phyloP scores from a whole-genome alignment of 2,888 invertebrate species.

The Polymixis flavicincta region DNA sequence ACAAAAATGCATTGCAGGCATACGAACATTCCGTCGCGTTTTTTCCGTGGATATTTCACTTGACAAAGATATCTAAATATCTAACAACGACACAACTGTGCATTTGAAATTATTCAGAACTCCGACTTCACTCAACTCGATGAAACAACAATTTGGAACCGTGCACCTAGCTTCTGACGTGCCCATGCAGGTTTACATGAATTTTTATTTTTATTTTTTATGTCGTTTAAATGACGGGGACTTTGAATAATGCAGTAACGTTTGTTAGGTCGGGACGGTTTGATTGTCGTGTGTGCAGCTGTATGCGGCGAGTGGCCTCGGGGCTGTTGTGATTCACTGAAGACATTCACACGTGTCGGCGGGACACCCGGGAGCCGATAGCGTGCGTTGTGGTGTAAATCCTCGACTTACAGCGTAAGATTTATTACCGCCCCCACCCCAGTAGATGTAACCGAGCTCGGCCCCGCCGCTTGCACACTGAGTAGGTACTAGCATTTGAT shows the following conservation, averaged over 20 bases:
- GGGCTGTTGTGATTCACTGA: neutral
- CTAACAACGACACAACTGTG: neutral
- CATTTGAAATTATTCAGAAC: neutral
- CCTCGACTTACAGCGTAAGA: constrained; percentile 38
- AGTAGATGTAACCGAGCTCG: neutral
- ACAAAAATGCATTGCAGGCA: neutral
- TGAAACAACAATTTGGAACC: no score
- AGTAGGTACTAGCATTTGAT: constrained; percentile 21
- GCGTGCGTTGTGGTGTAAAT: constrained; percentile 41
- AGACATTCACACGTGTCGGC: constrained; percentile 12
- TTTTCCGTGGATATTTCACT: neutral
- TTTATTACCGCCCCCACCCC: constrained; percentile 19
- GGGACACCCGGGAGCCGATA: constrained; percentile 20
- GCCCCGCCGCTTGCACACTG: constrained; percentile 25
- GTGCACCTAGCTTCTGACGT: no score
- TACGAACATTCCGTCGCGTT: neutral
- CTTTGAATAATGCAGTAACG: neutral
- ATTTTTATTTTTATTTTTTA: no score
- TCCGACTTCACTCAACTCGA: no score
- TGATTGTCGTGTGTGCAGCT: neutral
- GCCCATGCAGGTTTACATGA: no score
- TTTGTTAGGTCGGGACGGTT: neutral
- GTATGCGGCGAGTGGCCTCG: neutral
- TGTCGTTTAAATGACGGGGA: neutral
- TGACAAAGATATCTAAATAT: neutral